These are phyloP conservation scores for Genyomyrus donnyi DNA, from an alignment of 2,113 vertebrate genomes.

Conservation along the genomic window DNA sequence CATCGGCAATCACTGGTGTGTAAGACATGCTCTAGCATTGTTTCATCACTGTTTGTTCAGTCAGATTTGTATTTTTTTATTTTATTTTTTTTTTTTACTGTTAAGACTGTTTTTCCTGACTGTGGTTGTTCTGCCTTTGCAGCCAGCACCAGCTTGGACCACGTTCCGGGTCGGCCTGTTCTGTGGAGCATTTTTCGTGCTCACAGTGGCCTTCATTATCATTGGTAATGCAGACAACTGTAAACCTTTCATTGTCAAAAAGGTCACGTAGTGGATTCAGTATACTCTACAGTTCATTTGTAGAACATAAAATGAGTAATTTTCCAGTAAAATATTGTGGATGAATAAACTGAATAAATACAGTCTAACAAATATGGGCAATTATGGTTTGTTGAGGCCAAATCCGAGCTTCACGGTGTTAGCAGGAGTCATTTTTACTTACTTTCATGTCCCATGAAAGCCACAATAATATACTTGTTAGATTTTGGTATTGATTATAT, in stretches of 20 bases:
- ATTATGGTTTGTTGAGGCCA: neutral
- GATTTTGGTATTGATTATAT: neutral
- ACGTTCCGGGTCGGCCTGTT: conserved; percentile 94
- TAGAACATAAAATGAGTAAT: neutral
- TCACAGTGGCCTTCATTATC: conserved; percentile 78
- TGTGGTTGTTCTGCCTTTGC: conserved; percentile 25
- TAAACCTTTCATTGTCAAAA: neutral
- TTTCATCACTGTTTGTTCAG: neutral
- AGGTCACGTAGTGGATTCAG: neutral
- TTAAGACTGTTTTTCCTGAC: neutral
- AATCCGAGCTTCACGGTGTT: neutral
- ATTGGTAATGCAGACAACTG: conserved; percentile 61
- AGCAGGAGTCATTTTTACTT: neutral
- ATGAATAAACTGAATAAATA: neutral
- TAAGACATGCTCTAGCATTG: neutral
- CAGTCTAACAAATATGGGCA: neutral
- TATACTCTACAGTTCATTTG: neutral
- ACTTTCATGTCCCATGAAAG: neutral
- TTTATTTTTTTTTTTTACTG: neutral
- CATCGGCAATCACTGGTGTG: neutral
- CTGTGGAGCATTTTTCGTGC: conserved; percentile 87
- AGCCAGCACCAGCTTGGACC: conserved; percentile 97
- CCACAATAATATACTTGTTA: neutral
- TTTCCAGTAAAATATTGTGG: neutral
- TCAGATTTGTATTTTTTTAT: neutral